Base-by-base conservation (phyloP, 2,113 vertebrate genomes). In the Tamias sibiricus region DNA sequence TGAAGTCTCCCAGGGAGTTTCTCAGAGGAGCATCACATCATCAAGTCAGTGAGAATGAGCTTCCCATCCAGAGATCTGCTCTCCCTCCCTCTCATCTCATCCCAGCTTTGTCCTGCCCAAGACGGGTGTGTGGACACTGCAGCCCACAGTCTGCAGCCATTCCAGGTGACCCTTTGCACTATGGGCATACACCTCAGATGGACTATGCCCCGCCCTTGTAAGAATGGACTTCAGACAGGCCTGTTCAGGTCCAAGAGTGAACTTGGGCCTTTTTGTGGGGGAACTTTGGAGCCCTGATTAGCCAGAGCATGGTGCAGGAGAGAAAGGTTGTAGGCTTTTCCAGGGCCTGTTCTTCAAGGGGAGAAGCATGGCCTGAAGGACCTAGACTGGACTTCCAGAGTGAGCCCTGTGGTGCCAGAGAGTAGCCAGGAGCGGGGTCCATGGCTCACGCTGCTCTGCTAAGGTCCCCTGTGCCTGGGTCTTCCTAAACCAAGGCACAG, bases 361-460 rank as follows among this genome's bases (percentile, higher is more conserved):
- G 7, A 30, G 9, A 40, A 54, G 32, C 2, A 2, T 13, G 9
- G 0, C 28, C 12, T 11, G 44, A 12, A 5, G 35, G 9, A 79
- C 14, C 40, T 12, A 22, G 24, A 62, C 8, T 37, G 24, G 19
- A 59, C 9, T 20, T 68, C 19, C 1, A 8, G 1, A 24, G 1
- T 0, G 4, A 6, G 4, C 8, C 8, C 11, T 3, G 16, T 5
- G 12, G 30, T 40, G 10, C 74, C 14, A 16, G 11, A 3, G 30
- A 44, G 22, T 1, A 24, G 3, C 6, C 5, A 30, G 2, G 13
- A 6, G 2, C 42, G 52, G 37, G 35, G 0, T 6, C 10, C 40
- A 9, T 2, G 24, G 9, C 24, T 76, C n/a, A 19, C 14, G 11
- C 26, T 74, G 59, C 35, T 9, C 22, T 30, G 9, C 0, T 4